These are phyloP conservation scores for Epicauta chinensis DNA, from an alignment of 1,140 invertebrate species.

Conservation along the genomic window DNA sequence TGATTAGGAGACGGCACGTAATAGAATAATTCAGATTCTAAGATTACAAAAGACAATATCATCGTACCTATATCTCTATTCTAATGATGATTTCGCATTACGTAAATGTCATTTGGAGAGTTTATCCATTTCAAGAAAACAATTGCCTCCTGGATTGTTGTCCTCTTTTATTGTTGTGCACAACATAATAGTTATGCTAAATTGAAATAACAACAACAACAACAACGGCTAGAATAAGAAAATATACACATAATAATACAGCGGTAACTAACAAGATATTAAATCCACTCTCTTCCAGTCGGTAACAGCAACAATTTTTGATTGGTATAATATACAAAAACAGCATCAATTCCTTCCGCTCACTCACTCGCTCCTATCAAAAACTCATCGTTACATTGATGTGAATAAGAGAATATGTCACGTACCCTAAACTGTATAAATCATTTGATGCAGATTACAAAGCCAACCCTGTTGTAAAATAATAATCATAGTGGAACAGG, in stretches of 20 bases:
- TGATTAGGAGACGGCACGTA: too few species aligned
- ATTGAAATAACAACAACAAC: constrained; percentile 5
- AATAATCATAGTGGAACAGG: too few species aligned
- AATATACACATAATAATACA: constrained; percentile 4
- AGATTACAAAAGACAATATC: too few species aligned
- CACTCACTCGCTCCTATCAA: too few species aligned
- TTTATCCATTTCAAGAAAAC: not conserved
- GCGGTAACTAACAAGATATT: constrained; percentile 10
- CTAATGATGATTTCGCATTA: not conserved
- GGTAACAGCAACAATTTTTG: not conserved
- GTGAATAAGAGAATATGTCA: not conserved
- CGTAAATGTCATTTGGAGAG: not conserved
- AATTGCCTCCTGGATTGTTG: not conserved
- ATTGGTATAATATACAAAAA: constrained; percentile 1
- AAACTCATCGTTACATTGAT: too few species aligned
- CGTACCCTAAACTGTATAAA: constrained; percentile 3
- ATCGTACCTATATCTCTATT: too few species aligned
- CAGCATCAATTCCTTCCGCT: too few species aligned
- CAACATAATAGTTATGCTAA: not conserved
- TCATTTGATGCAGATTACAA: not conserved
- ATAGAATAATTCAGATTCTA: too few species aligned
- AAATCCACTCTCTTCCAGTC: not conserved
- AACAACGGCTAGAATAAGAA: not conserved
- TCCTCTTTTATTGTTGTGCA: not conserved
- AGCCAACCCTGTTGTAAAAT: too few species aligned